These are phyloP conservation scores for Hyppa rectilinea DNA, from an alignment of 2,888 invertebrate species.

Conservation along the genomic window DNA sequence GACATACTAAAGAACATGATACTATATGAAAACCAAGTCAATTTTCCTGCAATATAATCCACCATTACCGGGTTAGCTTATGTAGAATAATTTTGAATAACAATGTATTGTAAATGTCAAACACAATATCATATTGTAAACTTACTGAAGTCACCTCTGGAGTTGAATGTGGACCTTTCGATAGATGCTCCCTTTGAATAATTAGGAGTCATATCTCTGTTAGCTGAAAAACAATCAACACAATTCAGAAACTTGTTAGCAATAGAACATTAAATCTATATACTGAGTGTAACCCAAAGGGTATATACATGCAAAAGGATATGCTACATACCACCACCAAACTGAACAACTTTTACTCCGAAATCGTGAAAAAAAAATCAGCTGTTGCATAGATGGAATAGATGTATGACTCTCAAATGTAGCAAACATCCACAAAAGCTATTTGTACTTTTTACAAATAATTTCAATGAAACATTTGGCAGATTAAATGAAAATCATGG, in stretches of 20 bases:
- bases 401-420: too few species aligned
- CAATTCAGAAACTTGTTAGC: background rate
- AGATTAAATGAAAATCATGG: background rate
- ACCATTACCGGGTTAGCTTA: background rate
- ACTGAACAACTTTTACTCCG: too few species aligned
- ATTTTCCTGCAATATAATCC: background rate
- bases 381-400: too few species aligned
- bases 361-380: too few species aligned
- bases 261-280: background rate
- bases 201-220: constrained; percentile 80
- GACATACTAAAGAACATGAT: background rate
- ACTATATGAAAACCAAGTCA: background rate
- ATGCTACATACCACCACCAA: too few species aligned
- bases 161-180: constrained; percentile 87
- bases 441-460: too few species aligned
- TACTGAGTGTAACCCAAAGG: too few species aligned
- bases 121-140: constrained; percentile 45
- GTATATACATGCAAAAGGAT: too few species aligned
- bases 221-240: constrained; percentile 72
- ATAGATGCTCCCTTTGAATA: constrained; percentile 88
- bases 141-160: constrained; percentile 85
- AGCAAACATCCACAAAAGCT: too few species aligned
- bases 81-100: background rate
- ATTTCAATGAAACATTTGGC: background rate
- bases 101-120: background rate